A percentile compares a stretch with the other conserved stretches of the same genome.
Conservation (phyloP, 2,888 invertebrate genomes). For the Ochropleura leucogaster region DNA sequence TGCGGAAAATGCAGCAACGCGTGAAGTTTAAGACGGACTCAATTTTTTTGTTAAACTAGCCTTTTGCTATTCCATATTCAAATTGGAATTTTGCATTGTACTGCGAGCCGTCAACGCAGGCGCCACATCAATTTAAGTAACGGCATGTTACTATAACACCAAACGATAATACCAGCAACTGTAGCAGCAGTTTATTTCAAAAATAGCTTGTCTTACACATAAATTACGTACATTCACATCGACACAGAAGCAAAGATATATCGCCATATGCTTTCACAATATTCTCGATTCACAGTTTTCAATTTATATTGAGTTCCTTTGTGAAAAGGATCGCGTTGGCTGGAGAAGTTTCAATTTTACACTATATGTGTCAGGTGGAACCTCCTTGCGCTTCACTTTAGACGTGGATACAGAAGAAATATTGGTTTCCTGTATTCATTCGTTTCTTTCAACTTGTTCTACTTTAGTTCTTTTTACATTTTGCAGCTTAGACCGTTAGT, state of each 20-base stretch:
- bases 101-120: not conserved
- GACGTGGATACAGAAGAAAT: slow-evolving; percentile 54
- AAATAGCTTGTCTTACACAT: slow-evolving; percentile 51
- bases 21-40: no score
- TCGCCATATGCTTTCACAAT: slow-evolving; percentile 69
- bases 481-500: slow-evolving; percentile 3
- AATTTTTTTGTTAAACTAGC: no score
- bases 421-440: slow-evolving; percentile 54
- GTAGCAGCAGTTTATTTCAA: slow-evolving; percentile 45
- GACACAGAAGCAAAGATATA: slow-evolving; percentile 58
- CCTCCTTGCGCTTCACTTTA: slow-evolving; percentile 55
- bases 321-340: slow-evolving; percentile 68
- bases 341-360: slow-evolving; percentile 72
- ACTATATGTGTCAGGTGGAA: slow-evolving; percentile 59
- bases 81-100: slow-evolving; percentile 2
- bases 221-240: slow-evolving; percentile 58
- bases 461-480: slow-evolving; percentile 32
- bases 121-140: slow-evolving; percentile 26
- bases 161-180: slow-evolving; percentile 18
- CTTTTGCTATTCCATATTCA: not conserved
- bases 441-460: slow-evolving; percentile 32
- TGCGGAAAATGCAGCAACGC: no score
- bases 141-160: slow-evolving; percentile 13
- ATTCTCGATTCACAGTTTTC: slow-evolving; percentile 76
- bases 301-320: slow-evolving; percentile 77